Conservation (phyloP, 2,113 vertebrate genomes). For the Probosciger aterrimus region DNA sequence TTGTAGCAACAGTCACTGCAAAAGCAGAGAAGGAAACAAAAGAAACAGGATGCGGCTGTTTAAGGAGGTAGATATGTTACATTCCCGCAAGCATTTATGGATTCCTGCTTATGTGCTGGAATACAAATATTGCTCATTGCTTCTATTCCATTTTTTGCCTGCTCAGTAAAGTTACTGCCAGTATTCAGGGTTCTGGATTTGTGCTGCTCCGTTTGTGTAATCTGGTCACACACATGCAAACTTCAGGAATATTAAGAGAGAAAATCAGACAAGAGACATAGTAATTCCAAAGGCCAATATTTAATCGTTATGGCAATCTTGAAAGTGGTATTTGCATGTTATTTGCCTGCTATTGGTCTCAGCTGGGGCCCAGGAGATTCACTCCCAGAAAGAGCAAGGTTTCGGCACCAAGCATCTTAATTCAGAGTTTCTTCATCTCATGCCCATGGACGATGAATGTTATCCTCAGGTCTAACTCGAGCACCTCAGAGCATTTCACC, state of each 20-base stretch:
- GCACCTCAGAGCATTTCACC: background rate
- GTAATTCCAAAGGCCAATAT: background rate
- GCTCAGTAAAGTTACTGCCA: background rate
- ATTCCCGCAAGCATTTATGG: constrained; percentile 9
- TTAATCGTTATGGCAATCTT: background rate
- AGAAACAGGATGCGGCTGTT: constrained; percentile 48
- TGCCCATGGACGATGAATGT: background rate
- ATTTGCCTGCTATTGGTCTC: background rate
- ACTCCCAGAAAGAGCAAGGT: background rate
- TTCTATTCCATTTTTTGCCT: background rate
- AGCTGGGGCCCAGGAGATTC: background rate
- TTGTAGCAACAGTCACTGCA: constrained; percentile 45
- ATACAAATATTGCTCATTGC: background rate
- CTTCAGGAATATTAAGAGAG: background rate
- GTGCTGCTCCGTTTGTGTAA: background rate
- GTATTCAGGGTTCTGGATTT: background rate
- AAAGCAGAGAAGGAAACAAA: constrained; percentile 48
- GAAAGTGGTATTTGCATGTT: background rate
- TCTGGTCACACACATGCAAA: background rate
- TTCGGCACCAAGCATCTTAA: background rate
- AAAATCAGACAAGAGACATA: background rate
- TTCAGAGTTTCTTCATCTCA: background rate
- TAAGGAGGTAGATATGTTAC: constrained; percentile 3
- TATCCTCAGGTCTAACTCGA: background rate
- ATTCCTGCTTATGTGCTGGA: background rate